Evolutionary conservation across 2,888 invertebrate genomes (phyloP), one percentile per base, ranked within the genome.

Genomic region (Drosophila demipolita): DNA sequence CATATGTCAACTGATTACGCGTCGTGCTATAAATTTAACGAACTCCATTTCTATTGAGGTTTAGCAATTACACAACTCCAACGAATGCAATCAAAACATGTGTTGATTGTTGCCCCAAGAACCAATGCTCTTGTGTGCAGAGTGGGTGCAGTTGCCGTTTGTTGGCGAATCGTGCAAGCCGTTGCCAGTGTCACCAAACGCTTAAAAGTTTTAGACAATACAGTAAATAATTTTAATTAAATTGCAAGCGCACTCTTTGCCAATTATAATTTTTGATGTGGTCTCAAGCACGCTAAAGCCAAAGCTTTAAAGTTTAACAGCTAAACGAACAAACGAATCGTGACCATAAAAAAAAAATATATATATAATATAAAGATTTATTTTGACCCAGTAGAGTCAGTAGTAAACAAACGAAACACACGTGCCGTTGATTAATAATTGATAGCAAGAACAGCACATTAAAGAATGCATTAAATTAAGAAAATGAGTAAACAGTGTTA

Each of bases 391-490:
- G 32, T 70, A 29, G 32, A 58, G 29, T 7, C 2, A 23, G 15
- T 40, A 49, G 40, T 54, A 57, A 60, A 40, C 55, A 52, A 35
- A 45, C 29, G 35, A 58, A 57, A 61, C 40, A 58, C 58, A 74
- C 77, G 74, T 74, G 61, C 61, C 12, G 1, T 4, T 66, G 73
- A 62, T 72, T 59, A 66, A 54, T 62, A 75, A 61, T 77, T 75
- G 50, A 48, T 65, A 75, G 23, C 57, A 77, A 23, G 29, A 40
- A 23, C 36, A 62, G 63, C 48, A 60, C 70, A 60, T 48, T 40
- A 7, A 29, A 33, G 42, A 69, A 63, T 76, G 77, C 74, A 65
- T 49, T 33, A 17, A 64, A 64, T 52, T 55, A 17, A 45, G 36
- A 75, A 53, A 50, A 36, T 33, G 17, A 33, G n/a, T 17, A 35